Evolutionary conservation across 2,113 vertebrate genomes (phyloP).

Genomic region (Sorex araneus): DNA sequence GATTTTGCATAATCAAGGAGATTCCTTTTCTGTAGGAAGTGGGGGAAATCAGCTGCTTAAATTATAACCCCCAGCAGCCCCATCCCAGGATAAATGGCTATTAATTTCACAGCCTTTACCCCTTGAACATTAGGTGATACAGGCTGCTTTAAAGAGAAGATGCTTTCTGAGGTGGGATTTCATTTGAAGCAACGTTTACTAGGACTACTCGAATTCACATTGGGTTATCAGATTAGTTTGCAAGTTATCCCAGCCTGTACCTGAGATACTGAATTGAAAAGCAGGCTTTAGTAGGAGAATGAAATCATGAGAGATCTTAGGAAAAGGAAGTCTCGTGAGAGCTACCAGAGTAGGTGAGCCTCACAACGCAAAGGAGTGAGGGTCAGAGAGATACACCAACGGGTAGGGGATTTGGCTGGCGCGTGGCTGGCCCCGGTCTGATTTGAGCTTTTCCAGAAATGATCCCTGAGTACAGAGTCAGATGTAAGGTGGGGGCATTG

Average conservation of each 20-base stretch:
- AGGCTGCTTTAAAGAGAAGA: constrained; percentile 57
- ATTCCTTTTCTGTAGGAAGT: background rate
- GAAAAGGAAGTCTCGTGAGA: background rate
- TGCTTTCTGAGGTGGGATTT: background rate
- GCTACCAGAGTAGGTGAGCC: background rate
- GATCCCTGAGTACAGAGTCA: too few species aligned
- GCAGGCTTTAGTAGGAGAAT: constrained; percentile 4
- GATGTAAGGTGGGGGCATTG: too few species aligned
- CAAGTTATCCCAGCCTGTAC: background rate
- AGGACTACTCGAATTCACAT: background rate
- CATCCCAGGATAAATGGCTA: constrained; percentile 35
- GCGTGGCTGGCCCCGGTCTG: too few species aligned
- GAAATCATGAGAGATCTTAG: background rate
- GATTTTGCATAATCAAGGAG: constrained; percentile 51
- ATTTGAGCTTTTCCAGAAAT: too few species aligned
- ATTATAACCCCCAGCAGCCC: background rate
- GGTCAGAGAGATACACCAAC: background rate
- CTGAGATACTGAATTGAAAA: constrained; percentile 1
- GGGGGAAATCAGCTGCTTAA: background rate
- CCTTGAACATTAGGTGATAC: constrained; percentile 38
- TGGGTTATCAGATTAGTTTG: constrained; percentile 65
- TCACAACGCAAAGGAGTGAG: background rate
- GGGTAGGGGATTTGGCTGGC: too few species aligned
- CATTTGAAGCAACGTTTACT: constrained; percentile 40
- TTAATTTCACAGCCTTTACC: constrained; percentile 58